Base-by-base conservation (phyloP, 2,888 invertebrate genomes). In the Apodemia duryi region DNA sequence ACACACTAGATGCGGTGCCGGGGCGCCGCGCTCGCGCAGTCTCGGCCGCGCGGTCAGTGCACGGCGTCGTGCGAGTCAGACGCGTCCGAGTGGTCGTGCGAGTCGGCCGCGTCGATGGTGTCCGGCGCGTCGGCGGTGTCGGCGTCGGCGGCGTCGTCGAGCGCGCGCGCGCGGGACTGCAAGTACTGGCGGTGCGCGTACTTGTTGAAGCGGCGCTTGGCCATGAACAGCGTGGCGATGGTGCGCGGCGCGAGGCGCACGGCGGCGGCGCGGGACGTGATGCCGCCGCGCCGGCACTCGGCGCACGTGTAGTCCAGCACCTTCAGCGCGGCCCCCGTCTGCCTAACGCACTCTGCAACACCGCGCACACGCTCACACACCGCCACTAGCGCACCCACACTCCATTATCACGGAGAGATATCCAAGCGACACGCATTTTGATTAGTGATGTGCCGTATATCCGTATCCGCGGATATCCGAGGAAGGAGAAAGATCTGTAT, bases 151-250 rank as follows among this genome's bases (percentile, higher is more conserved):
- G 49, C 64, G 63, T 63, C 63, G 66, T 66, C 68, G 66, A 67
- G 70, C 66, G 68, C 68, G 64, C 66, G 67, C 66, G 66, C 73
- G 65, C 85, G 80, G 72, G 80, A 82, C 72, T 76, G 78, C 76
- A 91, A 71, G 85, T 91, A 91, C 85, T 91, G 91, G 51, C 86
- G 84, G 76, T 91, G 91, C 77, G 91, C 91, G 86, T 91, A 91
- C 82, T 91, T 91, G 88, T 91, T 91, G 88, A 91, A 91, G 70
- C 91, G 87, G 1, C 91, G 89, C 85, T 91, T 91, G 77, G 91
- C 91, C 91, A 91, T 91, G 86, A 91, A 91, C 65, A 91, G 86
- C 73, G 91, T 91, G 80, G 91, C 91, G 82, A 91, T 89, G 75
- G 91, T 91, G 67, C 91, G 85, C 76, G 91, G 91, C 74, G 91